Conservation (phyloP, 2,797 vertebrate genomes). For the Chelon labrosus region DNA sequence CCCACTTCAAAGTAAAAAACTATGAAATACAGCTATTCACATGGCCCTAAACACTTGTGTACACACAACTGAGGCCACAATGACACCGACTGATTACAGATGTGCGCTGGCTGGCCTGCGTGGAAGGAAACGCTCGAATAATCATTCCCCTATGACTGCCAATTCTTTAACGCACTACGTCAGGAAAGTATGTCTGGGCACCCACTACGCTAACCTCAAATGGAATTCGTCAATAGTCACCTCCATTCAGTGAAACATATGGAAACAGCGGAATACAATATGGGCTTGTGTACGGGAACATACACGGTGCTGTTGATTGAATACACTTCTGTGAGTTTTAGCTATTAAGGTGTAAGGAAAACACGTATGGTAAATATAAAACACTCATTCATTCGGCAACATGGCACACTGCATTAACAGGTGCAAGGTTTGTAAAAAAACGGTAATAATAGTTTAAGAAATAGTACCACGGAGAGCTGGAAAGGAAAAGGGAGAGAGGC, state of each 20-base stretch:
- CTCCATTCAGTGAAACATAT: conserved; percentile 32
- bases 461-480: not conserved
- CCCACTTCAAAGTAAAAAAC: conserved; percentile 28
- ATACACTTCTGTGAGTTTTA: conserved; percentile 35
- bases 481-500: not conserved
- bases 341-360: conserved; percentile 45
- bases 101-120: conserved; percentile 20
- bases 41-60: conserved; percentile 34
- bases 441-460: not conserved
- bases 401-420: conserved; percentile 7
- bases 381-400: conserved; percentile 37
- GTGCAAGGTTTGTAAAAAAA: conserved; percentile 4
- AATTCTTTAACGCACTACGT: conserved; percentile 48
- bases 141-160: conserved; percentile 58
- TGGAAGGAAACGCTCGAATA: conserved; percentile 55
- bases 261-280: conserved; percentile 50
- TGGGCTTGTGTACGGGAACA: conserved; percentile 45
- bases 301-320: conserved; percentile 42
- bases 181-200: conserved; percentile 51
- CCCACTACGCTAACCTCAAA: conserved; percentile 41
- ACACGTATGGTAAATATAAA: conserved; percentile 40
- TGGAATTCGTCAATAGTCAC: conserved; percentile 53
- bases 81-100: conserved; percentile 59
- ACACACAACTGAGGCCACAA: conserved; percentile 46
- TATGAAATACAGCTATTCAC: conserved; percentile 55